Base-by-base conservation (phyloP, 1,140 invertebrate species). In the Drosophila kanapiae region DNA sequence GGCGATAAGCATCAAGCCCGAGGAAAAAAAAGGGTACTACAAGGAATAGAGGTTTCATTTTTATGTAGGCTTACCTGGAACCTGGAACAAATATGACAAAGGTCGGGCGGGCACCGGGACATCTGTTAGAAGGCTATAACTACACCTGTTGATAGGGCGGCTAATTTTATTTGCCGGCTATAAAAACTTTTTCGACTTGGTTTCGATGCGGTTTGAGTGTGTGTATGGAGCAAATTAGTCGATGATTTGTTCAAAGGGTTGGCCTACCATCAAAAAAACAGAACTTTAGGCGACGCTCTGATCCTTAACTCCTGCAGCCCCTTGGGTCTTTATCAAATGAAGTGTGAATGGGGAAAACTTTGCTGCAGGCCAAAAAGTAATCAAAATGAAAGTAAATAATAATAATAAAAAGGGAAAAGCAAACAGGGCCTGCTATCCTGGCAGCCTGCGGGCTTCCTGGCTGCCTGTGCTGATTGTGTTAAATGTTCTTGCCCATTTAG, bases 351-450 rank as follows among this genome's bases (percentile, higher is more conserved):
- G 56, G 40, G 57, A 61, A 51, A 80, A 71, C 57, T 80, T 69
- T 67, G 76, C 81, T 61, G 14, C 16, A 51, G 69, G 81, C 58
- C 71, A 43, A 67, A 83, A 84, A 68, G 81, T 85, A 84, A 84
- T 84, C 82, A 84, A 80, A 85, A 85, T 80, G 76, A 85, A 84
- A 80, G 67, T 85, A 85, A 84, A 84, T 85, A 84, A 84, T 85
- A 84, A 84, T 76, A 85, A 45, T 79, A 71, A 71, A 62, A 61
- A 58, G 60, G 61, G n/a, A 47, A 81, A 75, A 59, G 68, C 62
- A 68, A 70, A 70, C 67, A 70, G 33, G 31, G 47, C 48, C 43
- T 37, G 45, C 37, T 56, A 40, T 42, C 31, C 29, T 49, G 61
- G 29, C 67, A 7, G 31, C 31, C 27, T 6, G 5, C 9, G 53